phyloP scores from a whole-genome alignment of 37 sponge, comb jelly and placozoan genomes.

The Cliona cf. orientalis region DNA sequence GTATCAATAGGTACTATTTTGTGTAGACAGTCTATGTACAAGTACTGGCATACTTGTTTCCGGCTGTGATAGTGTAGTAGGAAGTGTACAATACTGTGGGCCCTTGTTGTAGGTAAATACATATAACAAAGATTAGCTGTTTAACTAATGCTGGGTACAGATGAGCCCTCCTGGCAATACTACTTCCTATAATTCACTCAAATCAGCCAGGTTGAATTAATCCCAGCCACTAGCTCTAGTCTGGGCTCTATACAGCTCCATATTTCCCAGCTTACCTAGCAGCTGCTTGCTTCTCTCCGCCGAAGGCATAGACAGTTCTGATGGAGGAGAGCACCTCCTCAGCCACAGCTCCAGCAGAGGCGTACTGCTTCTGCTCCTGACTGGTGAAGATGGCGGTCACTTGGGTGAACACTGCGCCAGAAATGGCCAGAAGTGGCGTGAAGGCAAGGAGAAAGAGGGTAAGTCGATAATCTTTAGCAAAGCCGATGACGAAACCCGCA shows the following conservation, averaged over 20 bases:
- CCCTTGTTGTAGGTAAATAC: too few species aligned
- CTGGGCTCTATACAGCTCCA: background rate
- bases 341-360: conserved; percentile 81
- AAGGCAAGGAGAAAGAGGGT: conserved; percentile 39
- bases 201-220: background rate
- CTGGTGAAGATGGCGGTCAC: conserved; percentile 33
- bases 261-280: conserved; percentile 15
- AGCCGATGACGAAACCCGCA: conserved; percentile 37
- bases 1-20: too few species aligned
- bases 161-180: too few species aligned
- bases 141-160: too few species aligned
- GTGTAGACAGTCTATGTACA: too few species aligned
- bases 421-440: conserved; percentile 38
- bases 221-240: background rate
- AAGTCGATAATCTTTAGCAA: conserved; percentile 31
- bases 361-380: conserved; percentile 82
- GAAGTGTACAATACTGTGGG: too few species aligned
- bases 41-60: too few species aligned
- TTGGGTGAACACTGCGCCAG: background rate
- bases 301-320: conserved; percentile 86
- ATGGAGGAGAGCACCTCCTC: conserved; percentile 88
- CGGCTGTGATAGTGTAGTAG: too few species aligned
- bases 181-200: background rate
- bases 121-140: too few species aligned
- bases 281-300: conserved; percentile 63